Percentiles rank a stretch among this genome's conserved stretches.
phyloP scores from a whole-genome alignment of 53 echinoderm and acorn worm species.

The Temnopleurus reevesii region DNA sequence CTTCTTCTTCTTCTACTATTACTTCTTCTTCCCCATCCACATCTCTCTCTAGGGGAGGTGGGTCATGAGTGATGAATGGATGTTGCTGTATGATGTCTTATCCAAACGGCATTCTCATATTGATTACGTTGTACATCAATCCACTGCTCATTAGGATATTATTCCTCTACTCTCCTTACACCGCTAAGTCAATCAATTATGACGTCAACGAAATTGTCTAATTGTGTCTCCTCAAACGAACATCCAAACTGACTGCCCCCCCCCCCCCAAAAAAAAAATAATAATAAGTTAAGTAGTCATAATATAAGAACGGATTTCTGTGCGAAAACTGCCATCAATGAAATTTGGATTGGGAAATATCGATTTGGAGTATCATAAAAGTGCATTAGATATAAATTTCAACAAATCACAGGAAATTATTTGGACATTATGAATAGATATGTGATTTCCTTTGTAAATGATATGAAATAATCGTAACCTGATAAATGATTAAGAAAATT shows the following conservation, averaged over 20 bases:
- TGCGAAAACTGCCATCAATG: no score
- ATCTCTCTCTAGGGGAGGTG: not conserved
- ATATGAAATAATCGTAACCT: no score
- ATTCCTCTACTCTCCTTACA: not conserved
- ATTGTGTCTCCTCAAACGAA: not conserved
- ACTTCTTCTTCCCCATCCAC: no score
- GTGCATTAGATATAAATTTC: no score
- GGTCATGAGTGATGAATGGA: not conserved
- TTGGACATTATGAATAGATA: no score
- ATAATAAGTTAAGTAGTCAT: not conserved
- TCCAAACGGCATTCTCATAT: not conserved
- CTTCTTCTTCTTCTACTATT: no score
- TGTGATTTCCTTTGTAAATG: no score
- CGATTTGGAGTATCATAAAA: no score
- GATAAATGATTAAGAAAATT: no score
- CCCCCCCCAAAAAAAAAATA: not conserved
- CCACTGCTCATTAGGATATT: not conserved
- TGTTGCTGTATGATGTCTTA: slow-evolving; percentile 21
- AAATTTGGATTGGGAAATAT: no score
- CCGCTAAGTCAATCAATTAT: not conserved
- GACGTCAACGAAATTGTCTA: not conserved
- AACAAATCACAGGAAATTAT: no score
- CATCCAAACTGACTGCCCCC: not conserved
- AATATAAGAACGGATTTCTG: no score
- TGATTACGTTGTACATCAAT: not conserved